Conservation (phyloP, 2,797 vertebrate genomes). For the Cirrhinus mrigala region DNA sequence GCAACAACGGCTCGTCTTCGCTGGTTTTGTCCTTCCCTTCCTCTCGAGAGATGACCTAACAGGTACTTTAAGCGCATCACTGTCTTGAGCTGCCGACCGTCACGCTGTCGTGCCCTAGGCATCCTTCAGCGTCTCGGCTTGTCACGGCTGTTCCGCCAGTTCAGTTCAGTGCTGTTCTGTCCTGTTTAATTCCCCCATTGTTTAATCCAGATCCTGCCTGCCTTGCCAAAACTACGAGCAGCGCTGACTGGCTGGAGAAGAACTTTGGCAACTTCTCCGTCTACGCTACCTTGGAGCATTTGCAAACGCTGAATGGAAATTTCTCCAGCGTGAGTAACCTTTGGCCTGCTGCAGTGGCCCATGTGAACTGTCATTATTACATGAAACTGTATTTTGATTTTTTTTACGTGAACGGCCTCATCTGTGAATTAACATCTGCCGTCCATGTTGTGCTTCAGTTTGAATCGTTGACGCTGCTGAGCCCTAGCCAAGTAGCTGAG, state of each 20-base stretch:
- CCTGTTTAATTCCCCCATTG: not conserved
- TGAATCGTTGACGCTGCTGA: constrained; percentile 43
- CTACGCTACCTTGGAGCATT: not conserved
- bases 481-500: constrained; percentile 37
- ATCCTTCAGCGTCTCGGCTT: not conserved
- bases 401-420: no score
- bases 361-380: not conserved
- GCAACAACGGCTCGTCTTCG: constrained; percentile 44
- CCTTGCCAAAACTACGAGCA: not conserved
- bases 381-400: no score
- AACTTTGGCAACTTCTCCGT: constrained; percentile 3
- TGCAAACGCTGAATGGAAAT: not conserved
- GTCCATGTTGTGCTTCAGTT: constrained; percentile 30
- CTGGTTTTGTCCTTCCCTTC: constrained; percentile 60
- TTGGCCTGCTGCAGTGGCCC: no score
- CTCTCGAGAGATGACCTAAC: constrained; percentile 57
- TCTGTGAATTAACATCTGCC: not conserved
- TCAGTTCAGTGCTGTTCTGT: not conserved
- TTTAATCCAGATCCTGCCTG: not conserved
- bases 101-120: not conserved
- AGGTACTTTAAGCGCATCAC: constrained; percentile 54
- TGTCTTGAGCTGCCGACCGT: not conserved
- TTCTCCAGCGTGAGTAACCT: not conserved
- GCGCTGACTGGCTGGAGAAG: constrained; percentile 5
- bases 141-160: not conserved